A percentile compares a stretch with the other conserved stretches of the same genome.
phyloP scores from a whole-genome alignment of 2,888 invertebrate species.

The Xestobium rufovillosum region DNA sequence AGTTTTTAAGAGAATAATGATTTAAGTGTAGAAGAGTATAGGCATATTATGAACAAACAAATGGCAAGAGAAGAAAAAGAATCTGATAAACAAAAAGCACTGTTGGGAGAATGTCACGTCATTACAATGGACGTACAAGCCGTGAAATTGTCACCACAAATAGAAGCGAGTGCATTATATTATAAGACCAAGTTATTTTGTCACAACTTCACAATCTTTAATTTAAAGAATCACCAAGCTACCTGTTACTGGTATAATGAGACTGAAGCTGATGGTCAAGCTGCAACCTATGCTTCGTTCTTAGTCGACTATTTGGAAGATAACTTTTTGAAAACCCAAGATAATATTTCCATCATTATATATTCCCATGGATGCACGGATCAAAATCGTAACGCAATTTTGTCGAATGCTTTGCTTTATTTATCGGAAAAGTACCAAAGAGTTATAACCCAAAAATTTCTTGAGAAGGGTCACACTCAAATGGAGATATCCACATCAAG shows the following conservation, averaged over 20 bases:
- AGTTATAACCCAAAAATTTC: constrained; percentile 22
- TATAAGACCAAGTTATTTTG: constrained; percentile 27
- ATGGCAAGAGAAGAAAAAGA: constrained; percentile 24
- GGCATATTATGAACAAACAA: constrained; percentile 21
- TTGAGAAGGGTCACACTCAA: constrained; percentile 28
- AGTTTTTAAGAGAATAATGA: constrained; percentile 16
- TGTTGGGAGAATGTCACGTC: constrained; percentile 16
- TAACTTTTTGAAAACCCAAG: constrained; percentile 5
- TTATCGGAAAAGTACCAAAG: constrained; percentile 21
- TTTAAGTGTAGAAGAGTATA: constrained; percentile 21
- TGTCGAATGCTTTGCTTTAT: constrained; percentile 29
- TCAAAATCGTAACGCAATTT: constrained; percentile 26
- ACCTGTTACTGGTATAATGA: constrained; percentile 7
- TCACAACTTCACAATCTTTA: constrained; percentile 10
- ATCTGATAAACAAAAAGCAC: constrained; percentile 21
- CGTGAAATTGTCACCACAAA: constrained; percentile 17
- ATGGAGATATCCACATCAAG: too few relatives aligned
- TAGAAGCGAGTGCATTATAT: constrained; percentile 19
- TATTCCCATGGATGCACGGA: constrained; percentile 27
- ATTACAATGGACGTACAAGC: constrained; percentile 24
- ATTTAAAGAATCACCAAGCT: background rate
- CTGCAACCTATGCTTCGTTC: constrained; percentile 8
- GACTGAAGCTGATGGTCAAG: background rate
- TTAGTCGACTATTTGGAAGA: constrained; percentile 8
- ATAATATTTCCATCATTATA: constrained; percentile 21